Conservation (phyloP, 1,140 invertebrate species). For the Carcinoscorpius rotundicauda region DNA sequence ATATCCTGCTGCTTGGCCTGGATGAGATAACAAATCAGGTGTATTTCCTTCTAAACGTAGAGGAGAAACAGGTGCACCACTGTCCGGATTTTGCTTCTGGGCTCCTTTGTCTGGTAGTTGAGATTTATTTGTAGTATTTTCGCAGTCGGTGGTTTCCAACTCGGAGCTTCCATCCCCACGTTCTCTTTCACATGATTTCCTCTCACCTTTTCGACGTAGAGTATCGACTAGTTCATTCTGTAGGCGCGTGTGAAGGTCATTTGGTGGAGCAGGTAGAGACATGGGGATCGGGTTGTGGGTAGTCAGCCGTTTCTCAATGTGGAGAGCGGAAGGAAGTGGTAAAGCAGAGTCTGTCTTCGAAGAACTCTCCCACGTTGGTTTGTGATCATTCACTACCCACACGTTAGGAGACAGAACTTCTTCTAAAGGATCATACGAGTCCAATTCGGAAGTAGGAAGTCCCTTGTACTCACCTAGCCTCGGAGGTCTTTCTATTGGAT, state of each 20-base stretch:
- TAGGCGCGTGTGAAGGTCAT: constrained; percentile 15
- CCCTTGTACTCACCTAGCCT: constrained; percentile 27
- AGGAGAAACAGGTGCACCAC: background rate
- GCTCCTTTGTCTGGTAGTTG: background rate
- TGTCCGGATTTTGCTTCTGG: background rate
- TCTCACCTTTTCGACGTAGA: constrained; percentile 6
- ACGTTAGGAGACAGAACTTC: constrained; percentile 8
- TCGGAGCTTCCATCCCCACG: constrained; percentile 21
- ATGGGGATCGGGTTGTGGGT: background rate
- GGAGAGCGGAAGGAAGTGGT: too few relatives aligned
- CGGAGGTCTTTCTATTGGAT: constrained; percentile 45
- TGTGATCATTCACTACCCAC: constrained; percentile 16
- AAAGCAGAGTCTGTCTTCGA: too few relatives aligned
- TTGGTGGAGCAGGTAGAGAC: constrained; percentile 6
- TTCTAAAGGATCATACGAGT: constrained; percentile 16
- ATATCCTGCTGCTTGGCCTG: background rate
- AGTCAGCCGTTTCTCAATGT: background rate
- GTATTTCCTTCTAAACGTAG: background rate
- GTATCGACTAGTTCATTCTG: constrained; percentile 17
- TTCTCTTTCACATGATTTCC: constrained; percentile 7
- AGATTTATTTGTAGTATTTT: too few relatives aligned
- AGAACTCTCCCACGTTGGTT: background rate
- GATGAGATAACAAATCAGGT: background rate
- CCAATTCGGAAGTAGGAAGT: constrained; percentile 29
- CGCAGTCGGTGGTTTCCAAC: constrained; percentile 11